Evolutionary conservation across 2,888 invertebrate genomes (phyloP), one percentile per base, ranked within the genome.

Genomic region (Clostera curtula): DNA sequence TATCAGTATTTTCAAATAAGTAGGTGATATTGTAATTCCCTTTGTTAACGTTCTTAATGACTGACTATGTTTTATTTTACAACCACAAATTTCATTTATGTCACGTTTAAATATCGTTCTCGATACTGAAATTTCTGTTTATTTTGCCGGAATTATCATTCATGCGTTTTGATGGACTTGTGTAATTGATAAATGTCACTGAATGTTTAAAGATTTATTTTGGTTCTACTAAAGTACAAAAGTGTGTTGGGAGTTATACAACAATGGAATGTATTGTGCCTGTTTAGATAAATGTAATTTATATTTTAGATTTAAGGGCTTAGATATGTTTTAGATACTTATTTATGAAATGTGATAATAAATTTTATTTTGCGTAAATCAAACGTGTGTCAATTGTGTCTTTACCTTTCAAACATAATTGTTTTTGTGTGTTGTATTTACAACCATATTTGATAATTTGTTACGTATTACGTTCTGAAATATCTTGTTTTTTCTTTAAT

Each of bases 321-420:
- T 73, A 76, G 72, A 51, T 56, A 42, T 64, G 58, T 57, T 63
- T 66, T 63, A 76, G 70, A 59, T 59, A 65, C 61, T 64, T 76
- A 79, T 82, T 79, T 80, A 79, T 77, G 66, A 57, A 77, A 73
- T 82, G 83, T 83, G 83, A 83, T 83, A 83, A 79, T 82, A 80
- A 82, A 80, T 68, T n/a, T 65, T 72, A 70, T 71, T 62, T 64
- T 63, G 57, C 52, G 35, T 40, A 43, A 19, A 16, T 10, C 3
- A 1, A 0, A 2, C 9, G 6, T 27, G 4, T 22, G 24, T 26
- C 21, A 7, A 17, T 23, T 19, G 13, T 16, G 8, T 12, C 2
- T 5, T 12, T 19, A n/a, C 12, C 11, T 13, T 3, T 8, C 3
- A 6, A 16, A 10, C 15, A 4, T 6, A 14, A 12, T 11, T 15